Evolutionary conservation across 2,113 vertebrate species (phyloP).

Genomic region (Menura novaehollandiae): DNA sequence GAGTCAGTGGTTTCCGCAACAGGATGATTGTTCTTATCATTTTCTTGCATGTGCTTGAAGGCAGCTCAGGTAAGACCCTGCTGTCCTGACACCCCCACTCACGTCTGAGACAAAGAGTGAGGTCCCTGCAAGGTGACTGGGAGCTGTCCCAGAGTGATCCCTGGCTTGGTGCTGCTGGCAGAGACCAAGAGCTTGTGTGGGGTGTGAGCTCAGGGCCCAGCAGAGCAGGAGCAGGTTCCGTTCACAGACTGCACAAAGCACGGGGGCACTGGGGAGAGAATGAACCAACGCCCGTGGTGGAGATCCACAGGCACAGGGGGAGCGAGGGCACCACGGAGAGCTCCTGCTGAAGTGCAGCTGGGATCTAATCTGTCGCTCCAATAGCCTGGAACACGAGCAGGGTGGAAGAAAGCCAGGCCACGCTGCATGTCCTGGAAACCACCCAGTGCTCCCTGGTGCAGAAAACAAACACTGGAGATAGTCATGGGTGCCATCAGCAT

Average conservation of each 20-base stretch:
- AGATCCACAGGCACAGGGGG: neutral
- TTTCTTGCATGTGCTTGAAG: neutral
- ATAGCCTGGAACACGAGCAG: neutral
- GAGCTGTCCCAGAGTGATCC: too few species aligned
- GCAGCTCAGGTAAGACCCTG: neutral
- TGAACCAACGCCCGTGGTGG: rapidly evolving
- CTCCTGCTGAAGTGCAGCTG: neutral
- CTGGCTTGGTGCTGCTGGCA: neutral
- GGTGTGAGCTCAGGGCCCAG: neutral
- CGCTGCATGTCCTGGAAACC: neutral
- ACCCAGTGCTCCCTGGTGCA: neutral
- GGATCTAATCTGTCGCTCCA: neutral
- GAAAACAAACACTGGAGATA: neutral
- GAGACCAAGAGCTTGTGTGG: neutral
- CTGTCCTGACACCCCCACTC: neutral
- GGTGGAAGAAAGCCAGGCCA: neutral
- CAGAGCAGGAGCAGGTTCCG: neutral
- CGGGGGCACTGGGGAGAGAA: neutral
- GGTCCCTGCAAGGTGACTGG: neutral
- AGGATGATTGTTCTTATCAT: neutral
- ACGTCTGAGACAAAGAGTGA: neutral
- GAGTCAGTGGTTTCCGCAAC: neutral
- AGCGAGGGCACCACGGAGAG: neutral
- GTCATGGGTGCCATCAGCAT: neutral
- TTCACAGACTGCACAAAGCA: neutral